These are phyloP conservation scores for Pituophis catenifer DNA, from an alignment of 2,113 vertebrate genomes.

Conservation along the genomic window DNA sequence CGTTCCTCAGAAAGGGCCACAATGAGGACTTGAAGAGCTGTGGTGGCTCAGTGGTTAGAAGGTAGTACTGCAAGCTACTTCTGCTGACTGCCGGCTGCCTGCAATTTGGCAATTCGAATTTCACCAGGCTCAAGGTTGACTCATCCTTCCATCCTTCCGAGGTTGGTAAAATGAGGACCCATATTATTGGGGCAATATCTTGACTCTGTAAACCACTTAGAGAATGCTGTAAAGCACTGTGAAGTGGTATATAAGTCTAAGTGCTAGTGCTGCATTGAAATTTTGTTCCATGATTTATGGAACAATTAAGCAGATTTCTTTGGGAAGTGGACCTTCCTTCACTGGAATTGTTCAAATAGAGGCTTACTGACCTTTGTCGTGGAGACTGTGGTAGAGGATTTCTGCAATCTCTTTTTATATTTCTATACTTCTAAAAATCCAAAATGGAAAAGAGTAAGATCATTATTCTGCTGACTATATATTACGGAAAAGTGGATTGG, in stretches of 20 bases:
- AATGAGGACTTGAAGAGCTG: no score
- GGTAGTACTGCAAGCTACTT: no score
- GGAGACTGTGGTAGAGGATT: neutral
- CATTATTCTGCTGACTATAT: neutral
- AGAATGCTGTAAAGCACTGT: no score
- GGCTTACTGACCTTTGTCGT: neutral
- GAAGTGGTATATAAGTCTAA: no score
- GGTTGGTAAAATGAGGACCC: no score
- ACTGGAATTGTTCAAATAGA: neutral
- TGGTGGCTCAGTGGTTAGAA: no score
- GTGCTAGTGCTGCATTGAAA: neutral
- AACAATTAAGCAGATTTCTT: neutral
- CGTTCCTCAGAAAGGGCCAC: neutral
- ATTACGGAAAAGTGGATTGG: neutral
- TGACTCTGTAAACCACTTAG: no score
- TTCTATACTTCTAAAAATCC: neutral
- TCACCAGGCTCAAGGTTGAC: no score
- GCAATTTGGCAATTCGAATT: no score
- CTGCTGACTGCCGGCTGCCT: no score
- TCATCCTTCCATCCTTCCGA: no score
- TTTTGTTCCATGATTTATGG: neutral
- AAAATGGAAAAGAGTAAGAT: neutral
- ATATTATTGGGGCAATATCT: no score
- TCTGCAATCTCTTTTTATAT: neutral
- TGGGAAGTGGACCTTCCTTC: neutral